Base-by-base conservation (phyloP, 2,113 vertebrate species). In the Diphyllodes magnificus region DNA sequence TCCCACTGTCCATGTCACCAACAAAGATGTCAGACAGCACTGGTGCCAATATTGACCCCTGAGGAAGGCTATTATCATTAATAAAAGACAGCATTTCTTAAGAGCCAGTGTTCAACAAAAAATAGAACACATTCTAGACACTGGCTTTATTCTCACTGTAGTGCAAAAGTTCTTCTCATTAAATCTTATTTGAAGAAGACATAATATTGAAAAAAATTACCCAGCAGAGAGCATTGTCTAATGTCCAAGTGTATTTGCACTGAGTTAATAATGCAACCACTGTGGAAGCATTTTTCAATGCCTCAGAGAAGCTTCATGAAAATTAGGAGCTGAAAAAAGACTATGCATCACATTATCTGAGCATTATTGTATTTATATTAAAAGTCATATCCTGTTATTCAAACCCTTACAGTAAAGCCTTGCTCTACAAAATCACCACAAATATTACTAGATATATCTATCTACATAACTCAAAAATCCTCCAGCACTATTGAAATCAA, bases 271-370 rank as follows among this genome's bases (percentile, higher is more conserved):
- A 56, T 50, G 18, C 11, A 45, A 39, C 12, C 49, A 64, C 33
- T 40, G 10, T 47, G 19, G 25, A 95, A 91, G 10, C 25, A 53
- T 37, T 79, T 63, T 68, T 59, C 8, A 4, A 37, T 47, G 27
- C 24, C 64, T 60, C 61, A 85, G 51, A 64, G 82, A 93, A 87
- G 7, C 19, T 73, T 91, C 25, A 78, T n/a, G 76, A 79, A 78
- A 92, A 88, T 40, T 66, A 66, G 6, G 12, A 77, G 12, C 9
- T 66, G 33, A 80, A 78, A 82, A 91, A 73, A 31, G 15, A 66
- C 13, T 65, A 3, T 9, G 6, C 13, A 42, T 54, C 73, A 47
- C 0, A 0, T 42, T 47, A 45, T 18, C 30, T 68, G 12, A 54
- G 20, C 10, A 78, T 66, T n/a, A 35, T 7, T 88, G 4, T 18